These are phyloP conservation scores for Hydrolagus colliei DNA, from an alignment of 2,797 vertebrate species.

Conservation along the genomic window DNA sequence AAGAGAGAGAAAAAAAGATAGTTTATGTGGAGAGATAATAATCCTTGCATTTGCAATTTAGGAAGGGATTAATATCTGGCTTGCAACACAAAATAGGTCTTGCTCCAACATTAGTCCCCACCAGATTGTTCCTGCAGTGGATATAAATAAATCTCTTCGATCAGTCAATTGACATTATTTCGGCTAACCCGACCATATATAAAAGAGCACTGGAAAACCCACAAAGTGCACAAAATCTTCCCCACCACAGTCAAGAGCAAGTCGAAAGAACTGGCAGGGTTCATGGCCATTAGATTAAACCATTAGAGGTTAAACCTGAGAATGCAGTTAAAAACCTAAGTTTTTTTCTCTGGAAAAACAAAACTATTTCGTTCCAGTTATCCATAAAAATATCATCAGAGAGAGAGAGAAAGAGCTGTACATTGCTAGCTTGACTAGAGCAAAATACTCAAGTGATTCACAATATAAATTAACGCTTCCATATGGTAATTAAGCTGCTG, in stretches of 20 bases:
- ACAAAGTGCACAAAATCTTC: neutral
- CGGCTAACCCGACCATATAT: neutral
- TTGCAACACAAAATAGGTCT: neutral
- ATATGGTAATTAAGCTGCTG: conserved; percentile 25
- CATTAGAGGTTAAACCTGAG: neutral
- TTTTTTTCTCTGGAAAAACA: neutral
- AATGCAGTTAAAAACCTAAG: neutral
- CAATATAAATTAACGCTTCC: conserved; percentile 19
- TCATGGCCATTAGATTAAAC: conserved; percentile 7
- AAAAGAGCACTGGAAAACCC: neutral
- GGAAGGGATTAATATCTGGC: neutral
- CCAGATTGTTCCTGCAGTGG: neutral
- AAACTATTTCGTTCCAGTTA: conserved; percentile 5
- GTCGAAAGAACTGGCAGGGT: conserved; percentile 11
- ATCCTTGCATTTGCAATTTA: no score
- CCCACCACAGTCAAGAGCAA: neutral
- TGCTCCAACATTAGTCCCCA: neutral
- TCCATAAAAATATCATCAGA: neutral
- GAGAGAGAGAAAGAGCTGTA: neutral
- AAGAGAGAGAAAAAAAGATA: no score
- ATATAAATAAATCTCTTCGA: neutral
- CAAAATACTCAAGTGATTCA: conserved; percentile 22
- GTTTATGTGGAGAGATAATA: no score
- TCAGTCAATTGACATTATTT: neutral
- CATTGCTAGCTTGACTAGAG: neutral